Evolutionary conservation across 2,888 invertebrate genomes (phyloP), one percentile per base, ranked within the genome.

Genomic region (Campoplex nolae): DNA sequence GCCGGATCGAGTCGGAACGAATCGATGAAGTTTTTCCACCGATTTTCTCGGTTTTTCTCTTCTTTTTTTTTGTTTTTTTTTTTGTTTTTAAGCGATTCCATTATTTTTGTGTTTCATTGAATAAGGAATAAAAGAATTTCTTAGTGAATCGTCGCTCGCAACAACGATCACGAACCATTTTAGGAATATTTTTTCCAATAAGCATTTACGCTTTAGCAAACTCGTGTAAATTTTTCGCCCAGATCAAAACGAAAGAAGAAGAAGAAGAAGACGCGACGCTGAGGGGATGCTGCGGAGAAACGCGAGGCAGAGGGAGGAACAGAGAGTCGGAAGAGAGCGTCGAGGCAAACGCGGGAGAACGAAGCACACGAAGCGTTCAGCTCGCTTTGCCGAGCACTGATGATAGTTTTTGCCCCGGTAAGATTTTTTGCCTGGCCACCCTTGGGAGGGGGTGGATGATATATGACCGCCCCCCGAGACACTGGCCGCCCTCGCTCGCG

Each of bases 401-500:
- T 94, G 93, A 94, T 94, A 94, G 93, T 94, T 94, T 94, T 94
- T 94, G 93, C 82, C 93, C 89, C 89, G 90, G 92, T 90, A 92
- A 93, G 93, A 93, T 92, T 93, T 93, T 93, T 93, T 93, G 92
- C 91, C 88, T 84, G 89, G 89, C 89, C 90, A 91, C 90, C 90
- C 91, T 90, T 88, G 74, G 88, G 88, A 76, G 83, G 90, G 92
- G 93, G 93, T 93, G 93, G 92, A 94, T 94, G 94, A 94, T 94
- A 94, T 94, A 94, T 93, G 93, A 92, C 93, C 92, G 93, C 94
- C 93, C 93, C 93, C 92, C 90, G 93, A 94, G 94, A 94, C 93
- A 93, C 92, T 90, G 89, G 89, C 86, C 88, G 88, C 89, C 88
- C 89, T 86, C 82, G 32, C 62, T 62, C 62, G 80, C 62, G 80